A percentile compares a stretch with the other conserved stretches of the same genome.
phyloP scores from a whole-genome alignment of 2,888 invertebrate species.

The Tromatobia lineatoria region DNA sequence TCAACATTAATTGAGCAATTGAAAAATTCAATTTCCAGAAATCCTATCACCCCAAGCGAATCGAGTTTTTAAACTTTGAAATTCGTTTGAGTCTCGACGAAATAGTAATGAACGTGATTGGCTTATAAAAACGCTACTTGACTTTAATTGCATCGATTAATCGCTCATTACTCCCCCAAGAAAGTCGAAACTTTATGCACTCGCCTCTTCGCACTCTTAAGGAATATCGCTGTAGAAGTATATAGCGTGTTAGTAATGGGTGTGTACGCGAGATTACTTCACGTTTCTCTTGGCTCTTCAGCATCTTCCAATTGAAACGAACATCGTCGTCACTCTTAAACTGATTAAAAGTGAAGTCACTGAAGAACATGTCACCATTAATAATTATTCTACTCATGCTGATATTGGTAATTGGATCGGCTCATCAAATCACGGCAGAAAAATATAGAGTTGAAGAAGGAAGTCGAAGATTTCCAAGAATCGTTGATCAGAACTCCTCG shows the following conservation, averaged over 20 bases:
- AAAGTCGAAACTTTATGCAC: conserved; percentile 29
- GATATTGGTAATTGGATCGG: conserved; percentile 31
- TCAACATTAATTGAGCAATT: conserved; percentile 15
- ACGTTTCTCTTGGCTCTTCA: conserved; percentile 49
- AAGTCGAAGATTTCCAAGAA: background rate
- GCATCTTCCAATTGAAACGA: conserved; percentile 12
- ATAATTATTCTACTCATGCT: conserved; percentile 57
- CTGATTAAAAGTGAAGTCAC: conserved; percentile 27
- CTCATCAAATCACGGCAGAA: background rate
- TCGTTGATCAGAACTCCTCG: background rate
- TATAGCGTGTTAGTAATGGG: conserved; percentile 40
- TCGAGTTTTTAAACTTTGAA: conserved; percentile 7
- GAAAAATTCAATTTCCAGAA: conserved; percentile 32
- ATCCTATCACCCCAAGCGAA: conserved; percentile 38
- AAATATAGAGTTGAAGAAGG: background rate
- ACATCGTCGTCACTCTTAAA: background rate
- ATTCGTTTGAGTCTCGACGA: conserved; percentile 9
- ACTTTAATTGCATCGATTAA: conserved; percentile 62
- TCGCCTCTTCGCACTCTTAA: conserved; percentile 25
- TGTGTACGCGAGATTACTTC: conserved; percentile 41
- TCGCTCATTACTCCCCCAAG: conserved; percentile 52
- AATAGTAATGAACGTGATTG: conserved; percentile 41
- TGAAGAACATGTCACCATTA: conserved; percentile 44
- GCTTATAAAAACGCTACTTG: conserved; percentile 42
- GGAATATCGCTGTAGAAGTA: conserved; percentile 33